Evolutionary conservation across 2,113 vertebrate species (phyloP).

Genomic region (Xenopus tropicalis): UCB_Xtro_10.0 CM004449.2:51225001-51225500

Average conservation of each 20-base stretch:
- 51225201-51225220: neutral
- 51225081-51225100: neutral
- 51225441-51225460: no score
- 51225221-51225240: no score
- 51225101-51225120: neutral
- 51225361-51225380: no score
- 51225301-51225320: no score
- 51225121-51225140: conserved; percentile 2
- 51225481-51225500: no score
- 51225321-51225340: neutral
- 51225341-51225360: no score
- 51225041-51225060: conserved; percentile 6
- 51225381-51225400: no score
- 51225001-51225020: conserved; percentile 7
- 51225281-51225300: no score
- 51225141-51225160: conserved; percentile 17
- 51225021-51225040: conserved; percentile 24
- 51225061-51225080: conserved; percentile 17
- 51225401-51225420: no score
- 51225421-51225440: no score
- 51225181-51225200: neutral
- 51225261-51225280: no score
- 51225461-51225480: no score
- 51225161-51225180: neutral
- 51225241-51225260: neutral